A percentile compares a stretch with the other conserved stretches of the same genome.
phyloP scores from a whole-genome alignment of 1,140 invertebrate species.

The Lutraria rhynchaena region DNA sequence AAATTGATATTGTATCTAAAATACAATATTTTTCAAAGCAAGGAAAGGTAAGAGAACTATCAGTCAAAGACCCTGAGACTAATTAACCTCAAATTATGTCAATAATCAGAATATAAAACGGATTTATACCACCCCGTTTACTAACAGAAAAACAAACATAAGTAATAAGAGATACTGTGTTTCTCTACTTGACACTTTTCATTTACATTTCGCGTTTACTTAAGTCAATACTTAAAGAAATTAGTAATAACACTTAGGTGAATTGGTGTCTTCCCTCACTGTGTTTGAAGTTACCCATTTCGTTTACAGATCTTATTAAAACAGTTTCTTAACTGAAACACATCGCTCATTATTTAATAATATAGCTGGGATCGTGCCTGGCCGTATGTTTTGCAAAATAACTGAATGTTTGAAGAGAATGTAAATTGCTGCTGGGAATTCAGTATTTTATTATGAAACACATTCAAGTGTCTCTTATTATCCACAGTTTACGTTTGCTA shows the following conservation, averaged over 20 bases:
- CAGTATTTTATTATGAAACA: slow-evolving; percentile 54
- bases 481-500: slow-evolving; percentile 47
- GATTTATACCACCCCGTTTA: no score
- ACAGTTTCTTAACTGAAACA: slow-evolving; percentile 42
- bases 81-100: no score
- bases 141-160: slow-evolving; percentile 20
- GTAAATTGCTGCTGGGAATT: slow-evolving; percentile 28
- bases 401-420: slow-evolving; percentile 49
- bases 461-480: slow-evolving; percentile 25
- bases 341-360: slow-evolving; percentile 49
- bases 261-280: slow-evolving; percentile 30
- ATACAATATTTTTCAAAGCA: no score
- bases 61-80: no score
- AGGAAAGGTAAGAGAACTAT: no score
- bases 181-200: not conserved
- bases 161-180: not conserved
- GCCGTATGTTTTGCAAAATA: slow-evolving; percentile 42
- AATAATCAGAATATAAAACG: no score
- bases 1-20: no score
- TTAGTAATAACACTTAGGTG: slow-evolving; percentile 36
- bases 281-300: slow-evolving; percentile 36
- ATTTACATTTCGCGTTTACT: slow-evolving; percentile 10
- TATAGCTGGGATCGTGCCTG: slow-evolving; percentile 24
- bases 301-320: slow-evolving; percentile 51
- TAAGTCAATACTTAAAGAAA: slow-evolving; percentile 26